Conservation (phyloP, 2,888 invertebrate species). For the Pantelozetes paolii region DNA sequence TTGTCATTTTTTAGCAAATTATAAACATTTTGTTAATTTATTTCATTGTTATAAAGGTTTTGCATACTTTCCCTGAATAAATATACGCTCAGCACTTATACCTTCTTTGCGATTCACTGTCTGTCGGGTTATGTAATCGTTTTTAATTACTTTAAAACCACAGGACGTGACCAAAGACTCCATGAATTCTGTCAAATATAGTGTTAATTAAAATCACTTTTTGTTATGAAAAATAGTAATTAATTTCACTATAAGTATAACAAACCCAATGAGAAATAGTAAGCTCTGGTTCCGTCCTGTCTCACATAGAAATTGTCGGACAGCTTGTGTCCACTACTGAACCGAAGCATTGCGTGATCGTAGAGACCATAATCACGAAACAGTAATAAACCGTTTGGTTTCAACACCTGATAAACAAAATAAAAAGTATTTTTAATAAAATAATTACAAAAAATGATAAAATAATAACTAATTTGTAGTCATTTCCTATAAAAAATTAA, state of each 20-base stretch:
- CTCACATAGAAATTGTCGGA: slow-evolving; percentile 88
- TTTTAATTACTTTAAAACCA: slow-evolving; percentile 67
- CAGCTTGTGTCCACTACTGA: slow-evolving; percentile 86
- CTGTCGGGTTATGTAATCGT: slow-evolving; percentile 75
- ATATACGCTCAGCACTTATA: slow-evolving; percentile 82
- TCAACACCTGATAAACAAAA: background rate
- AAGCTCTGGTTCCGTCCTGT: slow-evolving; percentile 87
- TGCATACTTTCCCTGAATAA: slow-evolving; percentile 81
- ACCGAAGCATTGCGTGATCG: slow-evolving; percentile 92
- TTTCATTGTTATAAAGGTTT: slow-evolving; percentile 52
- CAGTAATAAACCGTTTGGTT: slow-evolving; percentile 64
- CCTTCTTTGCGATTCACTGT: slow-evolving; percentile 90
- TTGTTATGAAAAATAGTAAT: background rate
- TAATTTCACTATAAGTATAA: background rate
- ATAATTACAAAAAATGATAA: too few relatives aligned
- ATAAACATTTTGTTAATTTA: too few relatives aligned
- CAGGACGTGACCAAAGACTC: slow-evolving; percentile 61
- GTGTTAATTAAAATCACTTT: background rate
- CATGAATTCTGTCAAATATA: slow-evolving; percentile 45
- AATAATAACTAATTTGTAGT: too few relatives aligned
- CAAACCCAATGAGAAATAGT: slow-evolving; percentile 56
- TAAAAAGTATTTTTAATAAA: too few relatives aligned
- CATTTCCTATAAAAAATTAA: too few relatives aligned
- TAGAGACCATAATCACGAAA: slow-evolving; percentile 91
- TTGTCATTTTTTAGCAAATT: too few relatives aligned